phyloP scores from a whole-genome alignment of 2,888 invertebrate genomes.

The Ceriagrion tenellum region DNA sequence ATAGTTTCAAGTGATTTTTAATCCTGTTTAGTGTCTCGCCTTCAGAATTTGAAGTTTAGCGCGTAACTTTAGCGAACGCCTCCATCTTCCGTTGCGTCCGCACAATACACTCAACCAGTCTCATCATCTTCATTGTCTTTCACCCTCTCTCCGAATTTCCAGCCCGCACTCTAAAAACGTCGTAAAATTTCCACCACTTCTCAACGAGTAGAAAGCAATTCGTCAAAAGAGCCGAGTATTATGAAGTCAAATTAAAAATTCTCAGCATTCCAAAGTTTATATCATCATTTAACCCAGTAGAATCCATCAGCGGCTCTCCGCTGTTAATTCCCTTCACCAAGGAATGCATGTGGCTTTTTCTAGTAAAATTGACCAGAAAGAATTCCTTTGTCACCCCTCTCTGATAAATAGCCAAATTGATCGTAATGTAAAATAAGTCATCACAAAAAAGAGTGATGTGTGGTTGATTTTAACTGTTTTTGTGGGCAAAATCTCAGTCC shows the following conservation, averaged over 20 bases:
- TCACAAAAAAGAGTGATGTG: too few species aligned
- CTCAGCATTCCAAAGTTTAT: neutral
- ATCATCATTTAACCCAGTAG: too few species aligned
- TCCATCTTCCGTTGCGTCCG: neutral
- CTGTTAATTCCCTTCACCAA: too few species aligned
- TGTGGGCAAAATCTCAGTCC: too few species aligned
- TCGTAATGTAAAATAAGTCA: too few species aligned
- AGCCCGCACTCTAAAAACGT: neutral
- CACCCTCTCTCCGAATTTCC: neutral
- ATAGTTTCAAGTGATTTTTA: neutral
- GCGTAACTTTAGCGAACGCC: neutral
- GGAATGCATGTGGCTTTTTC: too few species aligned
- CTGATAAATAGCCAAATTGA: too few species aligned
- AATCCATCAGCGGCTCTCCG: too few species aligned
- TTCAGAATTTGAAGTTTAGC: neutral
- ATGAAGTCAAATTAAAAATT: slow-evolving; percentile 1
- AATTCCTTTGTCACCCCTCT: too few species aligned
- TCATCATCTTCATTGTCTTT: neutral
- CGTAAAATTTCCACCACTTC: slow-evolving; percentile 1
- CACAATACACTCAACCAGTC: neutral
- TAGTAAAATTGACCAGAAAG: too few species aligned
- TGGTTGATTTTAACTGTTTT: too few species aligned
- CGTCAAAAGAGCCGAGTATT: neutral
- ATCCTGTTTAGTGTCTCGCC: neutral
- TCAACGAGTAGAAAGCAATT: neutral